These are phyloP conservation scores for Eurystomus glaucurus DNA, from an alignment of 2,797 vertebrate genomes.

Conservation along the genomic window DNA sequence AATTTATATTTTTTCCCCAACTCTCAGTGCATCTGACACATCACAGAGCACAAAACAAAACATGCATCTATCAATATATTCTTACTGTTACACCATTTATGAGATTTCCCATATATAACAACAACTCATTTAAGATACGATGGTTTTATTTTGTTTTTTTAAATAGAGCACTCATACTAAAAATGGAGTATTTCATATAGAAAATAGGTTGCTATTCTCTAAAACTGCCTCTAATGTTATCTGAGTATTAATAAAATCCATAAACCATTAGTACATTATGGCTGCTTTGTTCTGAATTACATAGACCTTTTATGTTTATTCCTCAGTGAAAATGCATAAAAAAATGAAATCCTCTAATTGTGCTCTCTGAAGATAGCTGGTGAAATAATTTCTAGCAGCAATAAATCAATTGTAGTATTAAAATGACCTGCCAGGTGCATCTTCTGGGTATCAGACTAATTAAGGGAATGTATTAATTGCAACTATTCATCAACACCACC, in stretches of 20 bases:
- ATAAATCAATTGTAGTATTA: constrained; percentile 90
- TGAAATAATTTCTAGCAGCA: constrained; percentile 87
- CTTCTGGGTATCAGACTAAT: constrained; percentile 89
- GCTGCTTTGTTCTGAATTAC: constrained; percentile 86
- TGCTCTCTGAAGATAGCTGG: constrained; percentile 86
- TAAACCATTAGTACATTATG: constrained; percentile 85
- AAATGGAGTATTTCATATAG: constrained; percentile 77
- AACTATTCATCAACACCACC: constrained; percentile 89
- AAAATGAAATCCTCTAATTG: constrained; percentile 86
- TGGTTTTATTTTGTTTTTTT: constrained; percentile 74
- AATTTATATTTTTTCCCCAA: not conserved
- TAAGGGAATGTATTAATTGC: constrained; percentile 89
- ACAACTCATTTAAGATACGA: constrained; percentile 50
- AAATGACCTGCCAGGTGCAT: constrained; percentile 89
- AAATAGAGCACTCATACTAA: constrained; percentile 75
- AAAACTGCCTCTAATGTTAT: constrained; percentile 82
- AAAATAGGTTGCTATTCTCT: constrained; percentile 78
- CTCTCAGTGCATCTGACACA: not conserved
- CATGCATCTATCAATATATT: not conserved
- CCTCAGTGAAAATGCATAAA: constrained; percentile 83
- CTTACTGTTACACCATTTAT: constrained; percentile 20
- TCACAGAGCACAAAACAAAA: not conserved
- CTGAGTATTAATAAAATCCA: constrained; percentile 87
- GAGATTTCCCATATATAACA: constrained; percentile 35
- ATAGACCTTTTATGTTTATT: constrained; percentile 87